Evolutionary conservation across 37 sponge, comb jelly and placozoan species (phyloP).

Genomic region (Ianthella basta): DNA sequence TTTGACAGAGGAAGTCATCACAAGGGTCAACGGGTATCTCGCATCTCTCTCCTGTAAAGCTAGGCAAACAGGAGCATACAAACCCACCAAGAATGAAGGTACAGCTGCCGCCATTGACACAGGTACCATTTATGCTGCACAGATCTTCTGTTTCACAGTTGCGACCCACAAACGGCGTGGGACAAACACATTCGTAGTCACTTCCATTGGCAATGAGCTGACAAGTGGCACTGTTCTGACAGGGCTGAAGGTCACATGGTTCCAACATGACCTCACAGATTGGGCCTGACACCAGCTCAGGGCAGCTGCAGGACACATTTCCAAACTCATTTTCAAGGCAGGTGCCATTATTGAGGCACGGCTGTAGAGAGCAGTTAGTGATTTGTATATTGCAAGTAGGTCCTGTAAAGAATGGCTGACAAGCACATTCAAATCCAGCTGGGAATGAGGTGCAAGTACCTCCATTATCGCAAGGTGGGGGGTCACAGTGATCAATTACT

Average conservation of each 20-base stretch:
- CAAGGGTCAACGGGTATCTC: constrained; percentile 39
- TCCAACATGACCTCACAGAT: background rate
- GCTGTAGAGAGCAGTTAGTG: background rate
- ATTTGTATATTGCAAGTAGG: background rate
- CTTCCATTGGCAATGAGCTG: background rate
- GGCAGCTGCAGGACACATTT: too few species aligned
- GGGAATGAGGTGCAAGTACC: background rate
- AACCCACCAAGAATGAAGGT: background rate
- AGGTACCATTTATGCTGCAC: constrained; percentile 1
- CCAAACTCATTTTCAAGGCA: background rate
- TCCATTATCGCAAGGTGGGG: constrained; percentile 20
- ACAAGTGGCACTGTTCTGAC: constrained; percentile 34
- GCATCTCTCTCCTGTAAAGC: constrained; percentile 41
- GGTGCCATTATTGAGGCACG: background rate
- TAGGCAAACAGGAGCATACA: constrained; percentile 29
- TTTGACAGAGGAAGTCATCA: constrained; percentile 5
- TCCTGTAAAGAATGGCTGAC: background rate
- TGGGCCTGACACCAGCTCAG: too few species aligned
- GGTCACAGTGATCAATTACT: constrained; percentile 6
- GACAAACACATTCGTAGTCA: constrained; percentile 19
- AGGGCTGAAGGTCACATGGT: constrained; percentile 30
- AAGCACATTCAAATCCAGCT: background rate
- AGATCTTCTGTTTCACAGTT: background rate
- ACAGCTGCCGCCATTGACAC: constrained; percentile 40
- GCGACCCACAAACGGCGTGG: background rate